Evolutionary conservation across 2,797 vertebrate genomes (phyloP).

Genomic region (Lacerta viridis): DNA sequence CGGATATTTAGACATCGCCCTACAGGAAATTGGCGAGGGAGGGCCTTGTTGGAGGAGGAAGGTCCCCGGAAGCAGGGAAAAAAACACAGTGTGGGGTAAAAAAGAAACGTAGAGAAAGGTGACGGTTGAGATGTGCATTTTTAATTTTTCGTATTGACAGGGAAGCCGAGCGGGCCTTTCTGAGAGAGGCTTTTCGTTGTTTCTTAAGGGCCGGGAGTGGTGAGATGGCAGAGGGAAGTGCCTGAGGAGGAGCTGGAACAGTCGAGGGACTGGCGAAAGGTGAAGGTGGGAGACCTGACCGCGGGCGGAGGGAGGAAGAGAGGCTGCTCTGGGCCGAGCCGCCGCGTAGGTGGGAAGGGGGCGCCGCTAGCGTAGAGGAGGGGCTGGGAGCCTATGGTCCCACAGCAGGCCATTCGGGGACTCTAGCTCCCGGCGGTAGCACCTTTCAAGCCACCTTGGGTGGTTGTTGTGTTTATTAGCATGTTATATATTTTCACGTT

Average conservation of each 20-base stretch:
- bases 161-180: no score
- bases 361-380: no score
- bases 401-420: not conserved
- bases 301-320: constrained; percentile 20
- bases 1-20: accelerated
- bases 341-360: no score
- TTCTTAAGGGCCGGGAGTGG: not conserved
- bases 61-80: not conserved
- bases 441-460: not conserved
- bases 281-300: constrained; percentile 77
- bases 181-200: not conserved
- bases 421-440: not conserved
- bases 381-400: no score
- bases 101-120: not conserved
- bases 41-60: not conserved
- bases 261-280: not conserved
- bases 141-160: not conserved
- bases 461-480: no score
- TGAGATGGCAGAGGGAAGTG: not conserved
- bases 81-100: not conserved
- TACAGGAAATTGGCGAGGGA: no score
- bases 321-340: no score
- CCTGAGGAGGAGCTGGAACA: not conserved
- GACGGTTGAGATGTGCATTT: no score
- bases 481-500: no score